Base-by-base conservation (phyloP, 2,888 invertebrate genomes). In the Eupithecia vulgata region DNA sequence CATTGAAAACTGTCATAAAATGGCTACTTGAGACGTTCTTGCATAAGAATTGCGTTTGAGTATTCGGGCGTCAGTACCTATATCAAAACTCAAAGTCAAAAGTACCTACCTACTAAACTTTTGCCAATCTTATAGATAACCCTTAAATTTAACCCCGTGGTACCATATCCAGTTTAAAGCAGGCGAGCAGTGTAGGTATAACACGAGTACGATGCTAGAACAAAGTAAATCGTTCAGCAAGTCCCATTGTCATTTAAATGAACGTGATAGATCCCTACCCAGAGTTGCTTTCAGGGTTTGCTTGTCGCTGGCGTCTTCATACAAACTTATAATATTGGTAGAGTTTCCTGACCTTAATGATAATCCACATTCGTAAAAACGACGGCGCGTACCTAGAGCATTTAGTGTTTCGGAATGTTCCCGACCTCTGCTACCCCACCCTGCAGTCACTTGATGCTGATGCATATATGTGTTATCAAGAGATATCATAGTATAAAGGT, bases 241-340 rank as follows among this genome's bases (percentile, higher is more conserved):
- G 59, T 64, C 25, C 83, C 81, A 81, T 80, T 82, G 81, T 83
- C 70, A 59, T 70, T 67, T 64, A 48, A 71, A 73, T 57, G 59
- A 64, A 67, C 57, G 82, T 80, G 83, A 84, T 81, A 78, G 80
- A 83, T 81, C 69, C 72, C 68, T 83, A 87, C 86, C 85, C 87
- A 88, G 87, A 85, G 86, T 86, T 81, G 84, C 84, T 86, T 88
- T 86, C 80, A 81, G 84, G 88, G 64, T 5, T 15, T 65, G 25
- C 40, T 13, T 12, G 12, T 12, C 17, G 21, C 37, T 64, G 10
- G n/a, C 37, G 37, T 21, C 5, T n/a, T 64, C 64, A 64, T 64
- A 64, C 64, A 64, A 64, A 64, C 61, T 61, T 34, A 59, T 21
- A 7, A 8, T 34, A 34, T 3, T 10, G 0, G 4, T 21, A 6